Evolutionary conservation across 2,113 vertebrate genomes (phyloP), one percentile per base, ranked within the genome.

Genomic region (Tachysurus vachellii): DNA sequence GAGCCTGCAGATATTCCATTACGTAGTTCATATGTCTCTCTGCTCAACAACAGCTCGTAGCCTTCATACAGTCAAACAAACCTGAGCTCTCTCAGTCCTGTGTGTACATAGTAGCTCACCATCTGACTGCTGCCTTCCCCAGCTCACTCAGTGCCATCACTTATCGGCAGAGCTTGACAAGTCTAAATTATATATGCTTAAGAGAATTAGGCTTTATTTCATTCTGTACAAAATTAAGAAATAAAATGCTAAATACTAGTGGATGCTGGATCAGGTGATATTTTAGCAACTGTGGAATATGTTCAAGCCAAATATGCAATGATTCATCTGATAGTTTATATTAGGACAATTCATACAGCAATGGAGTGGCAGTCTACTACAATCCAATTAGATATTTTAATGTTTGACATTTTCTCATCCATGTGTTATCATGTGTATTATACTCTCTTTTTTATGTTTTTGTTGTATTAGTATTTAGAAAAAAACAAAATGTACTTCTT

Each of bases 1-100:
- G 87, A 94, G 92, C 94, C 92, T 89, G 79, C 92, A 93, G 91
- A 95, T 93, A 93, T 95, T 95, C 94, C 95, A 95, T 95, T 94
- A 94, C 94, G 93, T 95, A 90, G 91, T 86, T 62, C 82, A 89
- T 81, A 82, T 89, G 88, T 88, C 87, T 88, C 90, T 93, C 92
- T 91, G 92, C 82, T 85, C 93, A 92, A 92, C 93, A 92, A 90
- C 88, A 90, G 81, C 85, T 90, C 61, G 50, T 90, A 90, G 76
- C 76, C 84, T 88, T 89, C 89, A 89, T 79, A 77, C 73, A 64
- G 90, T 90, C 89, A 90, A 89, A 92, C 92, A 90, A 89, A 82
- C 87, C 85, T 83, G 87, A 88, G 70, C 77, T 61, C 82, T 84
- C 85, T 70, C 85, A 80, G 57, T 77, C 8, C 42, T 66, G 61